Evolutionary conservation across 2,113 vertebrate species (phyloP).

Genomic region (Melanotaenia duboulayi): DNA sequence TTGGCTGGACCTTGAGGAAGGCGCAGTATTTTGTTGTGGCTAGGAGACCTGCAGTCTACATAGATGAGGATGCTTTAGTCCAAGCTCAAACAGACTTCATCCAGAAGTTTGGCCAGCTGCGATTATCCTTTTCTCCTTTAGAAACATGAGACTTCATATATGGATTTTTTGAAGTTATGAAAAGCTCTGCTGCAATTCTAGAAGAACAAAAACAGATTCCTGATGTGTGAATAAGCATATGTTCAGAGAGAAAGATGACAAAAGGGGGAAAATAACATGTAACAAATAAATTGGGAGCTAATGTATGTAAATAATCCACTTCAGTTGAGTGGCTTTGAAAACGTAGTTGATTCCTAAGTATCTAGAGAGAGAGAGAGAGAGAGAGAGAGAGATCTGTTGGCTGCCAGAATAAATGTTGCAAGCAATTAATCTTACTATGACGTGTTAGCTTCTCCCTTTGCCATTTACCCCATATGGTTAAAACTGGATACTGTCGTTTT

Average conservation of each 20-base stretch:
- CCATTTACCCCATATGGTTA: slow-evolving; percentile 20
- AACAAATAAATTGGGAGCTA: slow-evolving; percentile 5
- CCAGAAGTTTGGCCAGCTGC: slow-evolving; percentile 90
- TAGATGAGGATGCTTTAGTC: slow-evolving; percentile 92
- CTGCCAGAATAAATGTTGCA: slow-evolving; percentile 29
- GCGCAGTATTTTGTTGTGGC: slow-evolving; percentile 91
- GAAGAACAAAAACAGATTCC: slow-evolving; percentile 8
- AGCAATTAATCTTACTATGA: slow-evolving; percentile 39
- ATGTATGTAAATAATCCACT: slow-evolving; percentile 28
- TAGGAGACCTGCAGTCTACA: slow-evolving; percentile 90
- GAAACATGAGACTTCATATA: slow-evolving; percentile 54
- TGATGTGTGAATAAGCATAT: neutral
- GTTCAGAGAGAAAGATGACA: neutral
- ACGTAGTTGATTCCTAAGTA: slow-evolving; percentile 24
- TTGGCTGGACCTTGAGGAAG: slow-evolving; percentile 91
- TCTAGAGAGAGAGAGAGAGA: slow-evolving; percentile 1
- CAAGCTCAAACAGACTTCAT: slow-evolving; percentile 88
- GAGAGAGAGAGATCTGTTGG: slow-evolving; percentile 8
- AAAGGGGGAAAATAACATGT: slow-evolving; percentile 16
- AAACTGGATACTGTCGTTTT: slow-evolving; percentile 18
- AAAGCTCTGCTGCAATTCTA: neutral
- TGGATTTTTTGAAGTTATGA: neutral
- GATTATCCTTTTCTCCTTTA: slow-evolving; percentile 67
- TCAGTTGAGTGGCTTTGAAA: slow-evolving; percentile 29
- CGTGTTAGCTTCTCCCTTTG: slow-evolving; percentile 35